Conservation (phyloP, 2,113 vertebrate species). For the Catharus fuscescens region DNA sequence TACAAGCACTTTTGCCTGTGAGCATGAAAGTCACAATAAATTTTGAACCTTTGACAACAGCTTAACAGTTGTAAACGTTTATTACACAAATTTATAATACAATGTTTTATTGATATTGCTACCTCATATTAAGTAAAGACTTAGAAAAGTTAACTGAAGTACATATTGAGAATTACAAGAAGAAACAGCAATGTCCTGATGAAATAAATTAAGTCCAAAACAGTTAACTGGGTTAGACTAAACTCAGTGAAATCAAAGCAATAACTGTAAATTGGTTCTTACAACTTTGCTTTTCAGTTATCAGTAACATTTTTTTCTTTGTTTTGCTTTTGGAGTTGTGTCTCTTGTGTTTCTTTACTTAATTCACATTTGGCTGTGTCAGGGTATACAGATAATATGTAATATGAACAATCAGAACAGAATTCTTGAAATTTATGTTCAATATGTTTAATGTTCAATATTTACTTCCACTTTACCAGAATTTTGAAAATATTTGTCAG, state of each 20-base stretch:
- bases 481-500: background rate
- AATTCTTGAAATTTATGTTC: background rate
- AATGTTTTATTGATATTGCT: background rate
- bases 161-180: background rate
- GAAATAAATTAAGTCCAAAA: background rate
- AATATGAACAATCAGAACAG: background rate
- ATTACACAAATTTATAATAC: background rate
- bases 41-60: background rate
- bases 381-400: background rate
- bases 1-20: background rate
- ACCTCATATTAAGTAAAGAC: background rate
- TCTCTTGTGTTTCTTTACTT: background rate
- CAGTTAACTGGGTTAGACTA: background rate
- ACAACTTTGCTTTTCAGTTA: background rate
- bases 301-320: background rate
- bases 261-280: background rate
- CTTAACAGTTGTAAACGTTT: accelerated
- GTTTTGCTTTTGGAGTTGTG: background rate
- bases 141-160: background rate
- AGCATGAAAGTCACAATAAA: background rate
- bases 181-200: background rate
- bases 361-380: background rate
- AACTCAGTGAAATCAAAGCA: background rate
- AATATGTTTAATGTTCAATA: background rate
- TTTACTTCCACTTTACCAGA: background rate